phyloP scores from a whole-genome alignment of 2,113 vertebrate species.

The Axis porcinus region DNA sequence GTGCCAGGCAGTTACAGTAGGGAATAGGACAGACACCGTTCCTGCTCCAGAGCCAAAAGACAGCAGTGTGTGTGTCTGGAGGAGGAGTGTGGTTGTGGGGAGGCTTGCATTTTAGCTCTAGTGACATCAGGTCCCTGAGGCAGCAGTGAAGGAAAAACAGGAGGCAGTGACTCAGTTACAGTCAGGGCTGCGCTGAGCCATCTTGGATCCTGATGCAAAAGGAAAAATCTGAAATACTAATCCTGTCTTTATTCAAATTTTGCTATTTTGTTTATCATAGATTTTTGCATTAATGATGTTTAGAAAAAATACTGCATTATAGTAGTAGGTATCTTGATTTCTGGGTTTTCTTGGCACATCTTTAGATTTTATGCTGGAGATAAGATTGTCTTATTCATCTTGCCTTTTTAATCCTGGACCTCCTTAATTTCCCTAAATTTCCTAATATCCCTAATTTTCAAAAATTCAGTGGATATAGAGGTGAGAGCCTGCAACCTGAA shows the following conservation, averaged over 20 bases:
- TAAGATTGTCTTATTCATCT: not conserved
- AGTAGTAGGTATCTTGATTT: not conserved
- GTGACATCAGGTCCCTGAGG: not conserved
- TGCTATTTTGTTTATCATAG: slow-evolving; percentile 28
- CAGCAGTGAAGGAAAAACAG: not conserved
- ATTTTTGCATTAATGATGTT: slow-evolving; percentile 20
- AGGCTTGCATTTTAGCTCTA: not conserved
- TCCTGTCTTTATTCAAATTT: slow-evolving; percentile 15
- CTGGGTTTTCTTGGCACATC: not conserved
- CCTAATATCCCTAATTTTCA: not conserved
- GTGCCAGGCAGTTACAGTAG: not conserved
- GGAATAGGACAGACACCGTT: not conserved
- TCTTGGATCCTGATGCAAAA: not conserved
- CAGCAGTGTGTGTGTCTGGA: not conserved
- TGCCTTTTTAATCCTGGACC: not conserved
- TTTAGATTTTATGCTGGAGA: not conserved
- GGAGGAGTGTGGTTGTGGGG: not conserved
- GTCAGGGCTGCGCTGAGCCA: not conserved
- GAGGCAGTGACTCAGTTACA: not conserved
- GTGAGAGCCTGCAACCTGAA: not conserved
- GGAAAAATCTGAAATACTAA: not conserved
- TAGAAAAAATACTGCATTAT: not conserved
- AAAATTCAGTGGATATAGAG: not conserved
- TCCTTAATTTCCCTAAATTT: not conserved
- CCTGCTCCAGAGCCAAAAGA: not conserved